Base-by-base conservation (phyloP, 2,888 invertebrate species). In the Amaurobius ferox region DNA sequence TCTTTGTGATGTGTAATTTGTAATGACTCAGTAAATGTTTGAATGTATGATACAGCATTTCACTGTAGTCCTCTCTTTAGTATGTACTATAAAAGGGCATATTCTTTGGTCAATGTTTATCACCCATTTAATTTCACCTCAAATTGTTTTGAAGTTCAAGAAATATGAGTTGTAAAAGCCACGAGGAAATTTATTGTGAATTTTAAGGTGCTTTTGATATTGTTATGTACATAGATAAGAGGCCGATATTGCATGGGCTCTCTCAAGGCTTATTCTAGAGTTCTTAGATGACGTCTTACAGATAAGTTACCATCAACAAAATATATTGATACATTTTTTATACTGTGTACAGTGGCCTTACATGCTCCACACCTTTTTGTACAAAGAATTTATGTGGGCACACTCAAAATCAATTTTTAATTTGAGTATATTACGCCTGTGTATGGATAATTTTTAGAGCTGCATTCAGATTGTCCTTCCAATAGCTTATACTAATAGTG, bases 341-440 rank as follows among this genome's bases (percentile, higher is more conserved):
- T 79, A 79, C 64, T 62, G 30, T 86, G 86, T 86, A 86, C 86
- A 79, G 79, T 86, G 86, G 86, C 86, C 86, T 86, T 86, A 83
- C 68, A 30, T 70, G 74, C 70, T 86, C 74, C 76, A 76, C 86
- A 86, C 76, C 76, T 76, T 86, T 79, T 79, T 86, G 86, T 86
- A 79, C 86, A 86, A 79, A 86, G 67, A 73, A 44, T 68, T n/a
- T 79, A 61, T 70, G 73, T 86, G 78, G 74, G 68, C 86, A 73
- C n/a, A n/a, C 62, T 64, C 72, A 67, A 73, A 66, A 77, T 76
- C 70, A 76, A 71, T 68, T 61, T 29, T 67, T 55, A 35, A 55
- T 55, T 55, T 55, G 6, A 55, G 19, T 55, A 11, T 35, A 35
- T 5, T 55, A 23, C 23, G 55, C 23, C 55, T 6, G 23, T 23